A percentile compares a stretch with the other conserved stretches of the same genome.
phyloP scores from a whole-genome alignment of 2,797 vertebrate genomes.

The Silurus aristotelis region DNA sequence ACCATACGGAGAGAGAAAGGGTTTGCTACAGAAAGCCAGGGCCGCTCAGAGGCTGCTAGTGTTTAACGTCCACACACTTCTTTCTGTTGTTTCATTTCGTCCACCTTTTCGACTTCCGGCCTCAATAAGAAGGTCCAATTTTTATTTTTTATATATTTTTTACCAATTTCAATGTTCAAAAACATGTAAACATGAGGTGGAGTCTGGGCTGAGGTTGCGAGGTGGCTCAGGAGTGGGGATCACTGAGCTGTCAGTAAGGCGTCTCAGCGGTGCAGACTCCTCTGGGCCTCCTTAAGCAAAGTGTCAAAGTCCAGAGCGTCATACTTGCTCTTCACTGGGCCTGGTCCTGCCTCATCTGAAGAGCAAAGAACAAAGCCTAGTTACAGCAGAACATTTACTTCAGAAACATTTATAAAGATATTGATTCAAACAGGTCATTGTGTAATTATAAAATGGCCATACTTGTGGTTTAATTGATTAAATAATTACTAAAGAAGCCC shows the following conservation, averaged over 20 bases:
- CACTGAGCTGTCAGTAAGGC: slow-evolving; percentile 77
- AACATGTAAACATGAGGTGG: slow-evolving; percentile 98
- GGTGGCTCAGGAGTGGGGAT: slow-evolving; percentile 56
- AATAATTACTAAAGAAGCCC: not conserved
- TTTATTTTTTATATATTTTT: slow-evolving; percentile 38
- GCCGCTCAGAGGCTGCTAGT: slow-evolving; percentile 60
- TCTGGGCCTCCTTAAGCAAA: slow-evolving; percentile 97
- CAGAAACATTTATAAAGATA: not conserved
- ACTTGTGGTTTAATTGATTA: not conserved
- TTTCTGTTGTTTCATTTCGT: slow-evolving; percentile 73
- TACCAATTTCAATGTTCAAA: slow-evolving; percentile 82
- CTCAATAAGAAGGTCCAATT: slow-evolving; percentile 71
- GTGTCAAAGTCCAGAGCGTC: slow-evolving; percentile 99
- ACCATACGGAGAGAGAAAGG: slow-evolving; percentile 73
- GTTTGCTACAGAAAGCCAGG: slow-evolving; percentile 71
- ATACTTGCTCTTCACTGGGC: slow-evolving; percentile 93
- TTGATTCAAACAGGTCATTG: not conserved
- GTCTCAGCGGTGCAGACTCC: slow-evolving; percentile 94
- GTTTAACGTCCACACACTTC: slow-evolving; percentile 73
- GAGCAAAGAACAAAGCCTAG: slow-evolving; percentile 10
- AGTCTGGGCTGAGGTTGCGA: slow-evolving; percentile 95
- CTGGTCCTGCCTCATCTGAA: slow-evolving; percentile 80
- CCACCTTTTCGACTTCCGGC: slow-evolving; percentile 64
- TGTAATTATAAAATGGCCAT: not conserved
- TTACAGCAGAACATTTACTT: not conserved